Conservation (phyloP, 2,797 vertebrate species). For the Sebastes trivittatus region DNA sequence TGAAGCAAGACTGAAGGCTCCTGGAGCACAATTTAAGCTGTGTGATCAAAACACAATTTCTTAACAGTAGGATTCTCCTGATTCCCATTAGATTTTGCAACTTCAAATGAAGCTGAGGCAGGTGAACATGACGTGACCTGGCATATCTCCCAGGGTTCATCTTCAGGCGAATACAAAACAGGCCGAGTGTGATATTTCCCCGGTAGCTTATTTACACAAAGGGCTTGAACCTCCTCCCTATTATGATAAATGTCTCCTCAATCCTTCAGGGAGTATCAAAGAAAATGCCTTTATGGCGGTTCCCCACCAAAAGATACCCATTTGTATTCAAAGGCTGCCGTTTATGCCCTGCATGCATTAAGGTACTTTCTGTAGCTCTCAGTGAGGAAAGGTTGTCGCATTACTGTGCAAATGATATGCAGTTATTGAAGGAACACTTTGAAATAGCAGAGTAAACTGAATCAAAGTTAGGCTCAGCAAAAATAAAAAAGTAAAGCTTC, state of each 20-base stretch:
- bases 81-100: conserved; percentile 45
- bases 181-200: conserved; percentile 42
- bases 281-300: conserved; percentile 49
- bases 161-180: conserved; percentile 44
- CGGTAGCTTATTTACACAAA: conserved; percentile 52
- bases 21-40: conserved; percentile 19
- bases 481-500: conserved; percentile 50
- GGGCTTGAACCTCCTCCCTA: conserved; percentile 38
- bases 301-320: conserved; percentile 57
- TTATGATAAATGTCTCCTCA: conserved; percentile 55
- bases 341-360: conserved; percentile 73
- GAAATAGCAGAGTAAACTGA: conserved; percentile 77
- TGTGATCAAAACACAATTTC: conserved; percentile 52
- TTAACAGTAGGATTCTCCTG: conserved; percentile 28
- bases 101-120: conserved; percentile 34
- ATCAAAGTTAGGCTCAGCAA: conserved; percentile 66
- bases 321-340: conserved; percentile 77
- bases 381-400: conserved; percentile 76
- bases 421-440: conserved; percentile 68
- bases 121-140: conserved; percentile 24
- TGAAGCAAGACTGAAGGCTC: conserved; percentile 24
- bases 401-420: conserved; percentile 82
- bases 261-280: conserved; percentile 34
- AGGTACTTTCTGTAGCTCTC: conserved; percentile 67
- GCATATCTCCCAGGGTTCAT: conserved; percentile 41